Conservation (phyloP, 2,888 invertebrate genomes). For the Lasioglossum morio region DNA sequence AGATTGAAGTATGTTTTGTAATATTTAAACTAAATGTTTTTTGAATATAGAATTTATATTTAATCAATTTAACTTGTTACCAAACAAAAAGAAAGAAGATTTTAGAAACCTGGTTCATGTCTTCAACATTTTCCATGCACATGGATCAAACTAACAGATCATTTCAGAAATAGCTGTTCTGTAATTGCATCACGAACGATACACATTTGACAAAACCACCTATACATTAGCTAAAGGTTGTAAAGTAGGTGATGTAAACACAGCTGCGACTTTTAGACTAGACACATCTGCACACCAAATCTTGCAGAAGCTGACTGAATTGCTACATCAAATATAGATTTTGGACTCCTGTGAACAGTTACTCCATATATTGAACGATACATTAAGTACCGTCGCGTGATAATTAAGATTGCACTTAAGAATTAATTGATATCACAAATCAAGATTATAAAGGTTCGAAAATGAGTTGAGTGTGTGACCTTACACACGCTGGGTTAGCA, state of each 20-base stretch:
- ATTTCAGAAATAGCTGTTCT: neutral
- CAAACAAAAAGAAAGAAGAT: neutral
- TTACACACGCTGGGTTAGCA: neutral
- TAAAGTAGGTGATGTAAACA: neutral
- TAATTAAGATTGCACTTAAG: neutral
- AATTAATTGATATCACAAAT: neutral
- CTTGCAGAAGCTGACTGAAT: neutral
- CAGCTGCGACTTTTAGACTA: neutral
- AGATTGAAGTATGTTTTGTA: neutral
- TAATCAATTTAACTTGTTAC: neutral
- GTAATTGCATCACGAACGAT: neutral
- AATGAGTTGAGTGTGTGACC: neutral
- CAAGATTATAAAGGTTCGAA: neutral
- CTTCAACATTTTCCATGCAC: neutral
- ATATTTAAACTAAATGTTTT: neutral
- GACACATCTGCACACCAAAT: conserved; percentile 1
- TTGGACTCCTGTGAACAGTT: neutral
- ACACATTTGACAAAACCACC: neutral
- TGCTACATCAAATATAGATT: neutral
- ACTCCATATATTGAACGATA: neutral
- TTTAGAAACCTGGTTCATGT: neutral
- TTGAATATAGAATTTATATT: neutral
- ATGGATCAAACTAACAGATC: neutral
- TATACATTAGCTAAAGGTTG: neutral
- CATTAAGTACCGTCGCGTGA: neutral